phyloP scores from a whole-genome alignment of 1,140 invertebrate species.

The Magallana angulata region DNA sequence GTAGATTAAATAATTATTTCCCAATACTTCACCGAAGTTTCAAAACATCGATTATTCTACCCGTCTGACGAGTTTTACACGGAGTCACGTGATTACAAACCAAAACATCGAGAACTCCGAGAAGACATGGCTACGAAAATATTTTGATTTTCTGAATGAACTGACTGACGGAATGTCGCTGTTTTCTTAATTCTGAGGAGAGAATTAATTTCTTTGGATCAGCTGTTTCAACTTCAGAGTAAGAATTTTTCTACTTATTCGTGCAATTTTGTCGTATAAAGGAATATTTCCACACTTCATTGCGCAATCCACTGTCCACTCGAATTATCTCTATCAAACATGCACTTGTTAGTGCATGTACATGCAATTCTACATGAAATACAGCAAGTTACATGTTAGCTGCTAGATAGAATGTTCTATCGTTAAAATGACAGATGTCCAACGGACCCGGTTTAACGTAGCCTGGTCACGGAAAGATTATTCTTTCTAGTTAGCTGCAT shows the following conservation, averaged over 20 bases:
- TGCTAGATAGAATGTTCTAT: too few species aligned
- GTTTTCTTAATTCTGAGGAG: not conserved
- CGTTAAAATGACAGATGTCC: too few species aligned
- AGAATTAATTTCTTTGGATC: too few species aligned
- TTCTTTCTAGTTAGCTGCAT: too few species aligned
- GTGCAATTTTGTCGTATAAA: not conserved
- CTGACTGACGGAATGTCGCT: not conserved
- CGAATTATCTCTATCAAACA: not conserved
- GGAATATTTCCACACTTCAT: not conserved
- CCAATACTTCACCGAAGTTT: too few species aligned
- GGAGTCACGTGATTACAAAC: slow-evolving; percentile 4
- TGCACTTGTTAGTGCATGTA: too few species aligned
- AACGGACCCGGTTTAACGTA: too few species aligned
- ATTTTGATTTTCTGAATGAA: not conserved
- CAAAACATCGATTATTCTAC: not conserved
- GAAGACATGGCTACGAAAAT: not conserved
- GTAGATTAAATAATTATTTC: too few species aligned
- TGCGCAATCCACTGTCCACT: not conserved
- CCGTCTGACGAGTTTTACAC: not conserved
- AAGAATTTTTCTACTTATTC: not conserved
- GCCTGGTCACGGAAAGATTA: too few species aligned
- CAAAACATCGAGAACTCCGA: not conserved
- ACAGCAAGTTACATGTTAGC: too few species aligned
- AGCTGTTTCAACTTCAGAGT: too few species aligned
- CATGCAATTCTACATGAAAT: too few species aligned